A percentile compares a stretch with the other conserved stretches of the same genome.
These are phyloP conservation scores for Drosophila nr. perissopoda DNA, from an alignment of 2,888 invertebrate species.

Conservation along the genomic window DNA sequence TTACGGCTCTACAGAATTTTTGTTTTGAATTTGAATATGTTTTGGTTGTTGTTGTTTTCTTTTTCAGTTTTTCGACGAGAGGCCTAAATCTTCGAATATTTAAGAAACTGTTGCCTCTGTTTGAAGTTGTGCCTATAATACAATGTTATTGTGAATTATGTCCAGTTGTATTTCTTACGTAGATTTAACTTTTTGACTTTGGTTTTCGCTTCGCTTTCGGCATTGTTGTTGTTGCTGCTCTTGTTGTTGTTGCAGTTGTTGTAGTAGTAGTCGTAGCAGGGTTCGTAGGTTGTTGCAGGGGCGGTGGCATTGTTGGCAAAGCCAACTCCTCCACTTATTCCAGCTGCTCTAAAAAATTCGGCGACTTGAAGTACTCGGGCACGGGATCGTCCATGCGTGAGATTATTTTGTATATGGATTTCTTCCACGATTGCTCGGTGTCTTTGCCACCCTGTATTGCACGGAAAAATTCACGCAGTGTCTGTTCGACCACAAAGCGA, in stretches of 20 bases:
- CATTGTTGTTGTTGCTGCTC: conserved; percentile 42
- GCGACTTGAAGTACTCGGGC: conserved; percentile 99
- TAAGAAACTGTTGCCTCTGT: conserved; percentile 42
- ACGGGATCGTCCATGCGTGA: conserved; percentile 99
- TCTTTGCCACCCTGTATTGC: conserved; percentile 98
- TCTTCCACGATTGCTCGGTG: conserved; percentile 99
- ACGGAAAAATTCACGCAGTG: conserved; percentile 99
- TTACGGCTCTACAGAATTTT: conserved; percentile 58
- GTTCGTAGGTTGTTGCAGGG: conserved; percentile 55
- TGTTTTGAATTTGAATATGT: conserved; percentile 58
- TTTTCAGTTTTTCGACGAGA: conserved; percentile 46
- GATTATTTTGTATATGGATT: conserved; percentile 99
- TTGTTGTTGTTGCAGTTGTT: conserved; percentile 46
- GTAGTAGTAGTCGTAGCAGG: conserved; percentile 53
- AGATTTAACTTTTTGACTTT: conserved; percentile 74
- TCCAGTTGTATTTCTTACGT: conserved; percentile 75
- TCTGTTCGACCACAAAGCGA: conserved; percentile 98
- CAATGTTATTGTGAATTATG: conserved; percentile 45
- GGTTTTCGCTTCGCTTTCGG: conserved; percentile 69
- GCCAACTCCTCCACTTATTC: conserved; percentile 87
- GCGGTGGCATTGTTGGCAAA: conserved; percentile 64
- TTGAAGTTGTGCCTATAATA: conserved; percentile 21
- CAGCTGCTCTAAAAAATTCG: conserved; percentile 99
- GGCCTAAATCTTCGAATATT: conserved; percentile 42
- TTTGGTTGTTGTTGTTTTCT: conserved; percentile 1